Evolutionary conservation across 2,888 invertebrate species (phyloP), one percentile per base, ranked within the genome.

Genomic region (Diadromus collaris): DNA sequence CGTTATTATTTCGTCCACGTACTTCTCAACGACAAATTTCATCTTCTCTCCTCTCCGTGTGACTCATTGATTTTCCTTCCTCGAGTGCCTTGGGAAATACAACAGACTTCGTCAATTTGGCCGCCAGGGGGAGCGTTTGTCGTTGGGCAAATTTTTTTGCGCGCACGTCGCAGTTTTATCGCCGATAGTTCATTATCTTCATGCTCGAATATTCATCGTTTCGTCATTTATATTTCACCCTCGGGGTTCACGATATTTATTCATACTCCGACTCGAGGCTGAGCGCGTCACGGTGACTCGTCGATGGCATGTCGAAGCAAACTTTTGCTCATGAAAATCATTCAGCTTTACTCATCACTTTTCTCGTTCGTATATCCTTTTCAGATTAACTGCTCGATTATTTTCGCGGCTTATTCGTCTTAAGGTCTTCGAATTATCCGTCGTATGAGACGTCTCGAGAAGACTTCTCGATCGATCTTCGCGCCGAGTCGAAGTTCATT

Each of bases 91-190:
- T 34, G 38, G 74, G 60, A 19, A 64, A 64, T 10, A 34, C 24
- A 60, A 65, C 24, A 34, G 32, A 61, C 61, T 54, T 75, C 61
- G 69, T 75, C 60, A 41, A 38, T 60, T 70, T 51, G 51, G 32
- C 5, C 13, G 19, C 10, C 16, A 21, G 46, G 65, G 38, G n/a
- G 48, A 24, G 54, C 10, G 29, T 44, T 21, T 29, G 9, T 34
- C 54, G 2, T 13, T 24, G 27, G 24, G 27, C 4, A 54, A 54
- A 10, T 6, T 54, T 54, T 19, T 27, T 29, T 29, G 4, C 54
- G 27, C 54, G 21, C 1, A 9, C 10, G 46, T 19, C 6, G 19
- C 10, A 27, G 10, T 24, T 9, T 24, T 10, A 16, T 54, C 54
- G 6, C 13, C 54, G 13, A 21, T 7, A 24, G 51, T 51, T 19